phyloP scores from a whole-genome alignment of 2,888 invertebrate species.

The Campaea margaritaria region DNA sequence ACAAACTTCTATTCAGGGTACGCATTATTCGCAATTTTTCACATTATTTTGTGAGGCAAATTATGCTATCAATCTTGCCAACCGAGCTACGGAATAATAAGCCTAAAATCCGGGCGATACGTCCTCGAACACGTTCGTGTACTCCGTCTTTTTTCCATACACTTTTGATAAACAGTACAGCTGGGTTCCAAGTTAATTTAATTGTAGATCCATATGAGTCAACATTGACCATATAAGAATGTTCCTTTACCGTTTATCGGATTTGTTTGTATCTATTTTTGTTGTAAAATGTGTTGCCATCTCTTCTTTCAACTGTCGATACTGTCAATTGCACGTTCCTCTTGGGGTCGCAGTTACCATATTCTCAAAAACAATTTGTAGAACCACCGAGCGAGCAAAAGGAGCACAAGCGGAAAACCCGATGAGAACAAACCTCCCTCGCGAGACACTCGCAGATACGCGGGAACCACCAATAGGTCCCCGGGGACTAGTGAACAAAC shows the following conservation, averaged over 20 bases:
- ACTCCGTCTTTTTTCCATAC: slow-evolving; percentile 1
- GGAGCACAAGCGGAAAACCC: slow-evolving; percentile 13
- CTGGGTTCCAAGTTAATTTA: slow-evolving; percentile 3
- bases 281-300: neutral
- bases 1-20: slow-evolving; percentile 15
- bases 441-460: slow-evolving; percentile 16
- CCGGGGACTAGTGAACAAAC: slow-evolving; percentile 6
- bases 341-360: slow-evolving; percentile 3
- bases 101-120: slow-evolving; percentile 19
- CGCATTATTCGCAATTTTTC: slow-evolving; percentile 9
- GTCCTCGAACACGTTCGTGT: slow-evolving; percentile 16
- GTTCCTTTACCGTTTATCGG: neutral
- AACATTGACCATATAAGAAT: neutral
- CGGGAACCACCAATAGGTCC: slow-evolving; percentile 28
- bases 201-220: neutral
- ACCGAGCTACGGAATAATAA: slow-evolving; percentile 14
- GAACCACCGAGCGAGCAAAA: slow-evolving; percentile 6
- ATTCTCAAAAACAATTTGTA: slow-evolving; percentile 16
- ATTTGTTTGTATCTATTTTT: no score
- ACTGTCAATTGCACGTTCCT: slow-evolving; percentile 8
- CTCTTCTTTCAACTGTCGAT: slow-evolving; percentile 9
- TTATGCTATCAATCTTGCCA: slow-evolving; percentile 28
- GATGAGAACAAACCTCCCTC: slow-evolving; percentile 19
- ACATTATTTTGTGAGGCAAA: slow-evolving; percentile 21
- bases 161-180: slow-evolving; percentile 8